Evolutionary conservation across 2,113 vertebrate species (phyloP), one percentile per base, ranked within the genome.

Genomic region (Sceloporus tristichus): DNA sequence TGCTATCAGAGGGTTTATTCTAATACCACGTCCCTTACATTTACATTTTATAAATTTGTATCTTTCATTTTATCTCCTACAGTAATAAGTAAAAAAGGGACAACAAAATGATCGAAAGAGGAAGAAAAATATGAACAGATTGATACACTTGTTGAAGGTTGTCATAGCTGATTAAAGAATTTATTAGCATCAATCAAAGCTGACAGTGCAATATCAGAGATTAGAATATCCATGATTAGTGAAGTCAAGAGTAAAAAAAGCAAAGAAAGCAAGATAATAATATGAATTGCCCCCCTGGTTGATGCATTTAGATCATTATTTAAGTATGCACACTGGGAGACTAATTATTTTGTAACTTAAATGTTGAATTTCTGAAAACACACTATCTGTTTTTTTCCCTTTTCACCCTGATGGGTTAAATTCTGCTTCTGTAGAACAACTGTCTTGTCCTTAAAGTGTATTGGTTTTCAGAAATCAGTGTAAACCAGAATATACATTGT

Each of bases 131-230:
- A 92, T 91, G 93, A 93, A 90, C 85, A 92, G 90, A 85, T 96
- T 96, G 87, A 85, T 83, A 90, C 86, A 71, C 89, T 93, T 95
- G 92, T 90, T 92, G 80, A 59, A 91, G 86, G 89, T 95, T 97
- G 96, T 97, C 94, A 96, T 90, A 89, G 95, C 90, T 94, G 88
- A 96, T 97, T 97, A 97, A 86, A 56, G 90, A 34, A 87, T 23
- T 85, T 91, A 83, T 95, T 96, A 92, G 91, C 89, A 92, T 95
- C 95, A 94, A 96, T 97, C 94, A 96, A 91, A 96, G 78, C 75
- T 97, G 95, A 96, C 96, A 95, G 92, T 91, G 92, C 81, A 93
- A 53, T 95, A 95, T 91, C 94, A 96, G 84, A 95, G 94, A 91
- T 96, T 95, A 96, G 90, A 90, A 84, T 89, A 95, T 90, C 91